Evolutionary conservation across 2,113 vertebrate genomes (phyloP), one percentile per base, ranked within the genome.

Genomic region (Bambusicola thoracicus): DNA sequence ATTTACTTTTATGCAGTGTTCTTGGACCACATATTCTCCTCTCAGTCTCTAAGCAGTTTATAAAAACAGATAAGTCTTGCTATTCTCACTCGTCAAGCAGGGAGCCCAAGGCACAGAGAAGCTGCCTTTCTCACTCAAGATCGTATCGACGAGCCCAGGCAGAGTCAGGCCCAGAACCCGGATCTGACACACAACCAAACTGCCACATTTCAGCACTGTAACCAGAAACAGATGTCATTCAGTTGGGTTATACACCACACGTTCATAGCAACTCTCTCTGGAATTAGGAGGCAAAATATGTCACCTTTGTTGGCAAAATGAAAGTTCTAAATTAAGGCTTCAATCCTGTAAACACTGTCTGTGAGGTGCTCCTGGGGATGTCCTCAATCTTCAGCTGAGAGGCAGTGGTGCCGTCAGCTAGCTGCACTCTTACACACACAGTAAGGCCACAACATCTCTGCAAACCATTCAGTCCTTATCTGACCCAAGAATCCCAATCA

Each of bases 131-230:
- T 62, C 67, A 56, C 1, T 49, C 0, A 2, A 70, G 51, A 78
- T 1, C 32, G 5, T 30, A 62, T 40, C 0, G 0, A 49, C 11
- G 17, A 91, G 7, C 68, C 58, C 55, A 79, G 17, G 62, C 63
- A 67, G 34, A 91, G 46, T 25, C 63, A 72, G 66, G 85, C 56
- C 65, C 68, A 56, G 27, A 55, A 67, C 51, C 48, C 44, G 66
- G 41, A 66, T 24, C 19, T 49, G 58, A 34, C 21, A 85, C 32
- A 24, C 29, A 27, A 69, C 3, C 8, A 32, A 36, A 49, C 20
- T 5, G 1, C 19, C 55, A 46, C 25, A 48, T 16, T 61, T 44
- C 49, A 87, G 61, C 51, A 36, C 51, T 34, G 40, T 30, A 77
- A 8, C 44, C 73, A 85, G 17, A 70, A 51, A 44, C 25, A 90